Percentiles rank a stretch among this genome's conserved stretches.
These are phyloP conservation scores for Sweltsa coloradensis DNA, from an alignment of 1,140 invertebrate species.

Conservation along the genomic window DNA sequence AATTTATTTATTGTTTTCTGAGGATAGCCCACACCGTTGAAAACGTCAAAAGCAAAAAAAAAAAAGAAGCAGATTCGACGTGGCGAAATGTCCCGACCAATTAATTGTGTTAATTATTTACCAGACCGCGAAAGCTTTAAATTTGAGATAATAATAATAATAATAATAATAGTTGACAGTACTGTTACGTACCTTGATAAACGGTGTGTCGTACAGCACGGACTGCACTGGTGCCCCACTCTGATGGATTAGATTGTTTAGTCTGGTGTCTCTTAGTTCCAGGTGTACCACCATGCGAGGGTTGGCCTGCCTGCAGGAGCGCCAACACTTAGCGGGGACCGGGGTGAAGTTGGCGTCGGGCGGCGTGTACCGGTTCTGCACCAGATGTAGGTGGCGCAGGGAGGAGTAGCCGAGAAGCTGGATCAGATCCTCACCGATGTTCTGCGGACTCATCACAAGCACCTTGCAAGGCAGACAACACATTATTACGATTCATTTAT, in stretches of 20 bases:
- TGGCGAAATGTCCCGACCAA: too few relatives aligned
- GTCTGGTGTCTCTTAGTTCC: constrained; percentile 17
- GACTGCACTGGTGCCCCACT: constrained; percentile 49
- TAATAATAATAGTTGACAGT: too few relatives aligned
- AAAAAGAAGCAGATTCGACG: too few relatives aligned
- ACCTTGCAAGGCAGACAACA: constrained; percentile 35
- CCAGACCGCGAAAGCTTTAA: too few relatives aligned
- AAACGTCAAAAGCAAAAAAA: too few relatives aligned
- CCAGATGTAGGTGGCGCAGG: constrained; percentile 57
- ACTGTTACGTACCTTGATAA: constrained; percentile 43
- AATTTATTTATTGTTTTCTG: too few relatives aligned
- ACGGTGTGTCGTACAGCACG: constrained; percentile 50
- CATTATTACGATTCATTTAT: too few relatives aligned
- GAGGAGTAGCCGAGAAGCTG: constrained; percentile 51
- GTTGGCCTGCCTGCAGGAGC: constrained; percentile 23
- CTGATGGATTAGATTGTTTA: constrained; percentile 37
- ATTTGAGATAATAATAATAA: too few relatives aligned
- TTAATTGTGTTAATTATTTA: too few relatives aligned
- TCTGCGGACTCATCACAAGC: constrained; percentile 66
- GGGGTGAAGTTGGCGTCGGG: constrained; percentile 17
- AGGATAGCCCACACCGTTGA: too few relatives aligned
- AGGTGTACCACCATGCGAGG: constrained; percentile 31
- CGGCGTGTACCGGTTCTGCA: constrained; percentile 63
- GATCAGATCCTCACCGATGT: constrained; percentile 63
- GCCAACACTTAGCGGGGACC: constrained; percentile 27